Percentiles rank a stretch among this genome's conserved stretches.
Conservation (phyloP, 2,113 vertebrate genomes). For the Bufo gargarizans region DNA sequence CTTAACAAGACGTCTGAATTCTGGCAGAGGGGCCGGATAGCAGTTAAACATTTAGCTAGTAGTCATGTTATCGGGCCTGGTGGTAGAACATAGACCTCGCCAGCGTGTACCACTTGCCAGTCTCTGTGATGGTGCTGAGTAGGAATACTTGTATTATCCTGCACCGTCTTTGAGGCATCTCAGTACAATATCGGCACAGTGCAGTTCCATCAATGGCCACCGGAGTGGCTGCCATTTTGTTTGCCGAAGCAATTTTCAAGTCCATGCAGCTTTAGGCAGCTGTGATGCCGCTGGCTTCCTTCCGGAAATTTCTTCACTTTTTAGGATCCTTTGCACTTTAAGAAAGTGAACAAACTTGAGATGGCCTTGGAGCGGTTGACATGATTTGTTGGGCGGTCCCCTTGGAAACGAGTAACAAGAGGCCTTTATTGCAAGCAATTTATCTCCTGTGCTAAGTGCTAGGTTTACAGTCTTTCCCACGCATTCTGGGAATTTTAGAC, state of each 20-base stretch:
- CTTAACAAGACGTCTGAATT: not conserved
- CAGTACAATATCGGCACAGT: not conserved
- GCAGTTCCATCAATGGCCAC: not conserved
- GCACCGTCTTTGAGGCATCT: not conserved
- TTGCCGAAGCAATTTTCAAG: not conserved
- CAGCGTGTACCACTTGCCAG: not conserved
- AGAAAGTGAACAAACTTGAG: not conserved
- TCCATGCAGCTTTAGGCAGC: not conserved
- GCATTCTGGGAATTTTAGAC: not conserved
- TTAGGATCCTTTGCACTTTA: not conserved
- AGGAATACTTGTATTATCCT: not conserved
- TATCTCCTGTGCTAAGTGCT: constrained; percentile 37
- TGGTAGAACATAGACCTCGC: not conserved
- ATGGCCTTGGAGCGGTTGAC: not conserved
- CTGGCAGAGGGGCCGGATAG: not conserved
- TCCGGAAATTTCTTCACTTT: not conserved
- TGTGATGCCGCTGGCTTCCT: not conserved
- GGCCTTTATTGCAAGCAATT: not conserved
- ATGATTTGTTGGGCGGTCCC: not conserved
- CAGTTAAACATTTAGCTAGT: not conserved
- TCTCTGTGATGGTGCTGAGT: no score
- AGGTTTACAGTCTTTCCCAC: constrained; percentile 5
- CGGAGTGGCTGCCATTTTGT: not conserved
- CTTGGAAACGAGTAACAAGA: not conserved
- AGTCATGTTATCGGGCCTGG: not conserved